phyloP scores from a whole-genome alignment of 2,113 vertebrate genomes.

The Lepidothrix coronata region DNA sequence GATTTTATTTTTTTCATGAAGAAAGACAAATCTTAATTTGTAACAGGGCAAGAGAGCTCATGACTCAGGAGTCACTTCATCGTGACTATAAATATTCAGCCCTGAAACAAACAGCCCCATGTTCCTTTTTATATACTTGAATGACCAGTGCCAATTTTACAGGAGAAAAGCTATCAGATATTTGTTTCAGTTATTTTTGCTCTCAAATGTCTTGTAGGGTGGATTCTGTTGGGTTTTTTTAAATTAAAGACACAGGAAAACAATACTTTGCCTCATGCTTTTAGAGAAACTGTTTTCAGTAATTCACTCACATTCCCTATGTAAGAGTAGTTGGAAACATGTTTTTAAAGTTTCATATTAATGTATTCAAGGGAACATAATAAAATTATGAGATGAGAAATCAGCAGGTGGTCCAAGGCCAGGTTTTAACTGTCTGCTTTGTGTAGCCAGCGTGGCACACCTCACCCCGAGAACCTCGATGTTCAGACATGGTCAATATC shows the following conservation, averaged over 20 bases:
- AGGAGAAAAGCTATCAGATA: not conserved
- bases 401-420: not conserved
- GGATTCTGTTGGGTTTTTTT: not conserved
- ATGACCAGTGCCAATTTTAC: not conserved
- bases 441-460: not conserved
- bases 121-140: not conserved
- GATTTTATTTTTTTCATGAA: not conserved
- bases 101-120: constrained; percentile 15
- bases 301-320: not conserved
- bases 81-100: constrained; percentile 28
- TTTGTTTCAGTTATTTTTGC: not conserved
- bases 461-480: not conserved
- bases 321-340: not conserved
- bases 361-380: not conserved
- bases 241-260: not conserved
- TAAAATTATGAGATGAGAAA: not conserved
- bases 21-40: constrained; percentile 29
- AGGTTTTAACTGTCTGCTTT: not conserved
- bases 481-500: not conserved
- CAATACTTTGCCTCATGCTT: not conserved
- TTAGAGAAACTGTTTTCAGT: not conserved
- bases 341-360: not conserved
- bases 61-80: constrained; percentile 36
- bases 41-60: not conserved
- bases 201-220: not conserved